phyloP scores from a whole-genome alignment of 2,888 invertebrate species.

The Torymus tubicola region DNA sequence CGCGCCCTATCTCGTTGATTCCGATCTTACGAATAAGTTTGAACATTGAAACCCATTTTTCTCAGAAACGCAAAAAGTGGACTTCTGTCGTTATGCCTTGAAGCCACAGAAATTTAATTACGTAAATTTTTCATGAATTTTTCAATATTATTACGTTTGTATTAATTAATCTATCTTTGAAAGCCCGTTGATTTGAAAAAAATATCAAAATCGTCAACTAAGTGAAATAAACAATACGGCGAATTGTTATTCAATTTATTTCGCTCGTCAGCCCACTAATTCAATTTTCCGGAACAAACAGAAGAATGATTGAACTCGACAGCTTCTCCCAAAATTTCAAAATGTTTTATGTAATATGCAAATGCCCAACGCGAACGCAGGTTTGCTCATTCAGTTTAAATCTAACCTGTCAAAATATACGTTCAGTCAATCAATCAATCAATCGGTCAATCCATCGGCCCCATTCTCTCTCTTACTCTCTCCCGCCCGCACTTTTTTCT shows the following conservation, averaged over 20 bases:
- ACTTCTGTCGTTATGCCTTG: too few relatives aligned
- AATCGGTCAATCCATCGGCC: conserved; percentile 31
- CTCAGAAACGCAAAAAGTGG: too few relatives aligned
- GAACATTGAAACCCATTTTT: too few relatives aligned
- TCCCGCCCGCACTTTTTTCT: background rate
- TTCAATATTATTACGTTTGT: too few relatives aligned
- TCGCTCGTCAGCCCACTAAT: background rate
- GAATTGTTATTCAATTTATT: conserved; percentile 14
- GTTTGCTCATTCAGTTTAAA: conserved; percentile 35
- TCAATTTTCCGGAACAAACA: conserved; percentile 40
- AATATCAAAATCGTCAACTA: too few relatives aligned
- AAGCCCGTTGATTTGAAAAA: too few relatives aligned
- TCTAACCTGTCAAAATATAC: conserved; percentile 51
- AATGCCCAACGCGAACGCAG: conserved; percentile 4
- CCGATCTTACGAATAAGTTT: too few relatives aligned
- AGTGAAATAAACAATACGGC: too few relatives aligned
- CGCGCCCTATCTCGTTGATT: too few relatives aligned
- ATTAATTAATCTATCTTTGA: too few relatives aligned
- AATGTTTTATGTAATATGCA: conserved; percentile 55
- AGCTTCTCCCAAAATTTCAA: conserved; percentile 34
- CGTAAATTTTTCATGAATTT: too few relatives aligned
- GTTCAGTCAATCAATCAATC: conserved; percentile 52
- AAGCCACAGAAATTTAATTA: too few relatives aligned
- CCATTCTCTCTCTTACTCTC: background rate
- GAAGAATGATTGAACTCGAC: conserved; percentile 18